Conservation (phyloP, 2,113 vertebrate genomes). For the Kryptolebias marmoratus region DNA sequence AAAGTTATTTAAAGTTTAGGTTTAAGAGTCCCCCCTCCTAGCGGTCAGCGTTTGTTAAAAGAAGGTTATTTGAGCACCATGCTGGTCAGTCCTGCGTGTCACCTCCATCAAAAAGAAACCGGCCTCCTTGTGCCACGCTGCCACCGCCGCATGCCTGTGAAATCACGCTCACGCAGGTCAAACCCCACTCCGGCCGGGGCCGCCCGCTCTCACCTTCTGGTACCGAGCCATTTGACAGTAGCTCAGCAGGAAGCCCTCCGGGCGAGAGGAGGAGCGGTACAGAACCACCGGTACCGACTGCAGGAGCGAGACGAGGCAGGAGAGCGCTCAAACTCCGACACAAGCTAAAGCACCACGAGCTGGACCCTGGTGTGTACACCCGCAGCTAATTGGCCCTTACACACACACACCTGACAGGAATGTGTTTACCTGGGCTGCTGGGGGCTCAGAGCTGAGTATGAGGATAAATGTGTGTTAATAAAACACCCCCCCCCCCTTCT, state of each 20-base stretch:
- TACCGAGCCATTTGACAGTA: slow-evolving; percentile 50
- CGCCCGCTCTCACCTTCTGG: slow-evolving; percentile 78
- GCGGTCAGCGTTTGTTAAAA: slow-evolving; percentile 4
- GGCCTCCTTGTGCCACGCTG: not conserved
- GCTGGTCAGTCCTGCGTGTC: slow-evolving; percentile 41
- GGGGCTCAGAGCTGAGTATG: slow-evolving; percentile 31
- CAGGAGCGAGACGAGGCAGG: slow-evolving; percentile 61
- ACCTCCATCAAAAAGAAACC: not conserved
- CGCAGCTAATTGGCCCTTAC: slow-evolving; percentile 26
- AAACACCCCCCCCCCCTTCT: slow-evolving; percentile 63
- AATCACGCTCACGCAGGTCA: slow-evolving; percentile 64
- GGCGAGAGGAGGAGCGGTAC: slow-evolving; percentile 65
- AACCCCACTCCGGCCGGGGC: slow-evolving; percentile 35
- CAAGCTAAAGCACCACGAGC: slow-evolving; percentile 3
- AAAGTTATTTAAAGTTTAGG: not conserved
- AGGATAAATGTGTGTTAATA: slow-evolving; percentile 70
- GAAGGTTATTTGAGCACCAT: slow-evolving; percentile 41
- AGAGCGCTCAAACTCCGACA: slow-evolving; percentile 49
- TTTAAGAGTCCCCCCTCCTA: not conserved
- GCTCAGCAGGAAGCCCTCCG: slow-evolving; percentile 66
- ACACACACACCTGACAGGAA: slow-evolving; percentile 53
- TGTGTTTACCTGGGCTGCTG: slow-evolving; percentile 48
- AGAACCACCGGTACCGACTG: slow-evolving; percentile 69
- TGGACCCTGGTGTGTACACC: slow-evolving; percentile 24
- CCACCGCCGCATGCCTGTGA: slow-evolving; percentile 62